Evolutionary conservation across 2,797 vertebrate species (phyloP).

Genomic region (Notolabrus celidotus): DNA sequence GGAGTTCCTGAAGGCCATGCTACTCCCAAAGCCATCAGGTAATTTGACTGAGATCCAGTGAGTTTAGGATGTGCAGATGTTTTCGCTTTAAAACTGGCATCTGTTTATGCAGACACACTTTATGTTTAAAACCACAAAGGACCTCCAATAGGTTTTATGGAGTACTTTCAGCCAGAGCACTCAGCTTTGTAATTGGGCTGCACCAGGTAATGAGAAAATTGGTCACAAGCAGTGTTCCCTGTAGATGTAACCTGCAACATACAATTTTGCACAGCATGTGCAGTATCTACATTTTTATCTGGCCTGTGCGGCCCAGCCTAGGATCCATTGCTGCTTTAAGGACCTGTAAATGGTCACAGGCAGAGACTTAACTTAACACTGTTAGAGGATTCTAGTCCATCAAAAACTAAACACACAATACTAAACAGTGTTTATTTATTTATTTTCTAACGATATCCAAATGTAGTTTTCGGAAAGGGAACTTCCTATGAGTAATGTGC

Average conservation of each 20-base stretch:
- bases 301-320: constrained; percentile 30
- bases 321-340: constrained; percentile 54
- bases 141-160: constrained; percentile 85
- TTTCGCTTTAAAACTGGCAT: constrained; percentile 86
- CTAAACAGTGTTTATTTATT: constrained; percentile 19
- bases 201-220: constrained; percentile 84
- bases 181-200: constrained; percentile 85
- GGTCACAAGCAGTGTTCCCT: constrained; percentile 80
- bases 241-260: constrained; percentile 75
- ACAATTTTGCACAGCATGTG: constrained; percentile 77
- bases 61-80: constrained; percentile 88
- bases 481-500: background rate
- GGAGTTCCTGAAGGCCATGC: constrained; percentile 66
- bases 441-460: background rate
- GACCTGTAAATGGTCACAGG: constrained; percentile 48
- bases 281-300: constrained; percentile 54
- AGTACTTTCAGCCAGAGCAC: constrained; percentile 80
- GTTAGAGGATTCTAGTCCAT: constrained; percentile 34
- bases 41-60: constrained; percentile 85
- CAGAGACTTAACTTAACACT: constrained; percentile 38
- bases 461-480: background rate
- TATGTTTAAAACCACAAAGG: constrained; percentile 84
- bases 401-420: constrained; percentile 29
- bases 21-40: constrained; percentile 84
- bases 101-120: constrained; percentile 86